Percentiles rank a stretch among this genome's conserved stretches.
Evolutionary conservation across 1,140 invertebrate genomes (phyloP).

Genomic region (Hylaeus anthracinus): DNA sequence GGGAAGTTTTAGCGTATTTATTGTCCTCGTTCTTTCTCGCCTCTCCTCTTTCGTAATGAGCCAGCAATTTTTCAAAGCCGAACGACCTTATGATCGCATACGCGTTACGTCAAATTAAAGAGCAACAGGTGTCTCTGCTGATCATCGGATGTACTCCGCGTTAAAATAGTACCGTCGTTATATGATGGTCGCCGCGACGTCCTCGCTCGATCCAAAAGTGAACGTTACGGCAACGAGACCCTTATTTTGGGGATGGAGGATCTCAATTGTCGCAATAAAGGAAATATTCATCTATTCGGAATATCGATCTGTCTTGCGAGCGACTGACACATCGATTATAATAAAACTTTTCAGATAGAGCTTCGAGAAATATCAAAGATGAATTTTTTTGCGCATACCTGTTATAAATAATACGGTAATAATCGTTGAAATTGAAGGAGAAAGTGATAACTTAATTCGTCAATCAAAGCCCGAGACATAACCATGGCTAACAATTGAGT

Average conservation of each 20-base stretch:
- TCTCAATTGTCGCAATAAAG: background rate
- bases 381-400: too few species aligned
- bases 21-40: constrained; percentile 28
- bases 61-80: constrained; percentile 63
- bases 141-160: constrained; percentile 68
- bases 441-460: too few species aligned
- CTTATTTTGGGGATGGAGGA: background rate
- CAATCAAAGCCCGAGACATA: too few species aligned
- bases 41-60: constrained; percentile 55
- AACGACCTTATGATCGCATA: constrained; percentile 67
- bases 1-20: constrained; percentile 49
- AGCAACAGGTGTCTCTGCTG: constrained; percentile 75
- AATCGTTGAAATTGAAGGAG: too few species aligned
- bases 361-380: too few species aligned
- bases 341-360: too few species aligned
- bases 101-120: constrained; percentile 74
- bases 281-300: background rate
- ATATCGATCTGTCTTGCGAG: background rate
- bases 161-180: constrained; percentile 60
- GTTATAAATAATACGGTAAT: too few species aligned
- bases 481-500: too few species aligned
- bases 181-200: constrained; percentile 52
- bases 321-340: too few species aligned
- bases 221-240: background rate
- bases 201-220: constrained; percentile 28